Conservation (phyloP, 2,797 vertebrate species). For the Agapornis canus region DNA sequence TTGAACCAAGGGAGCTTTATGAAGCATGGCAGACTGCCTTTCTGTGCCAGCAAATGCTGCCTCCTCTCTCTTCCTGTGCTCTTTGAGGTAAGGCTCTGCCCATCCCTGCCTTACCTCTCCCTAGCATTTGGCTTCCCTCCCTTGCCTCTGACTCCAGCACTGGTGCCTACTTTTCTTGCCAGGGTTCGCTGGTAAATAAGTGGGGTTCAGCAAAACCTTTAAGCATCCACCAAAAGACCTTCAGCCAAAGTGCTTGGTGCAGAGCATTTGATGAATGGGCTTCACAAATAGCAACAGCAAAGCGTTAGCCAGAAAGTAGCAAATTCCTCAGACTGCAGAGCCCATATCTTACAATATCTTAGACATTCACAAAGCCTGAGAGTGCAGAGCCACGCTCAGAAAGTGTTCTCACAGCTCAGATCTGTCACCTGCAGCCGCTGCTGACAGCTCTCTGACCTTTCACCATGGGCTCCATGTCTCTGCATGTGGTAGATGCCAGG, state of each 20-base stretch:
- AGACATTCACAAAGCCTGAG: not conserved
- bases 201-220: not conserved
- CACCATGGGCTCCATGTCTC: not conserved
- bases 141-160: not conserved
- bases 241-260: not conserved
- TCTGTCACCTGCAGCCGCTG: not conserved
- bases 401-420: not conserved
- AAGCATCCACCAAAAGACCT: fast-evolving
- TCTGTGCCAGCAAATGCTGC: not conserved
- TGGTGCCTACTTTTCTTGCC: not conserved
- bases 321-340: not conserved
- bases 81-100: not conserved
- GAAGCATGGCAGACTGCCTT: not conserved
- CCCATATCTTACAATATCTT: not conserved
- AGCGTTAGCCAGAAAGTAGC: not conserved
- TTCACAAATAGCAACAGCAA: not conserved
- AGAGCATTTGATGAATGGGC: not conserved
- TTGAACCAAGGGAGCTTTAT: not conserved
- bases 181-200: not conserved
- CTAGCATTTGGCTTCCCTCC: not conserved
- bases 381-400: not conserved
- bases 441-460: not conserved
- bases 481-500: fast-evolving
- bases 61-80: not conserved
- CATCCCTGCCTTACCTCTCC: not conserved